Evolutionary conservation across 2,113 vertebrate genomes (phyloP).

Genomic region (Vidua chalybeata): DNA sequence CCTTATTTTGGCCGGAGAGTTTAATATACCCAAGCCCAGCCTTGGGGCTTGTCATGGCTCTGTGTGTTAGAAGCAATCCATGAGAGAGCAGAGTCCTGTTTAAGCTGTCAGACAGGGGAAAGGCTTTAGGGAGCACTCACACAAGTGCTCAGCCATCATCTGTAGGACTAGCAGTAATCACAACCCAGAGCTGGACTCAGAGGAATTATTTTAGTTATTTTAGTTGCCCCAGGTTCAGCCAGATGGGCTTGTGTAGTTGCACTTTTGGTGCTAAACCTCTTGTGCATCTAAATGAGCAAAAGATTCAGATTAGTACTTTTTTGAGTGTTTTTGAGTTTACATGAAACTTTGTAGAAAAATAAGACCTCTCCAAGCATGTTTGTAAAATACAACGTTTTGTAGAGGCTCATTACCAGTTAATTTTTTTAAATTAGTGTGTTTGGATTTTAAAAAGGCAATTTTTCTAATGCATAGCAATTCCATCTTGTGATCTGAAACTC

Average conservation of each 20-base stretch:
- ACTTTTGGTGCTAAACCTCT: neutral
- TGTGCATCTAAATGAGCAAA: neutral
- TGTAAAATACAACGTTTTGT: neutral
- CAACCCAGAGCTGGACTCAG: neutral
- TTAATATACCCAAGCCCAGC: neutral
- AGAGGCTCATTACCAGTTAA: neutral
- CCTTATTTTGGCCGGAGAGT: neutral
- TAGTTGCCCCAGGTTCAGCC: neutral
- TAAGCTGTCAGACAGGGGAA: neutral
- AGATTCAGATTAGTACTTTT: neutral
- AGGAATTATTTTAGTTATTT: neutral
- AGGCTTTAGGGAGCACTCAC: neutral
- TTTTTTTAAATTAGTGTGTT: neutral
- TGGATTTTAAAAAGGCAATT: neutral
- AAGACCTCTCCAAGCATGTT: neutral
- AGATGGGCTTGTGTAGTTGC: neutral
- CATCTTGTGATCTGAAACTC: neutral
- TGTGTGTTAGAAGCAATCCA: neutral
- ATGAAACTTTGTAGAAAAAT: neutral
- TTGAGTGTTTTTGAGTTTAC: neutral
- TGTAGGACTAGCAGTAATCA: neutral
- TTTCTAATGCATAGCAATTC: neutral
- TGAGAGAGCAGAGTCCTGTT: neutral
- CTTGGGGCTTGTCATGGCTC: neutral
- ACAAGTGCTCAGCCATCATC: neutral